A percentile compares a stretch with the other conserved stretches of the same genome.
Evolutionary conservation across 30 jellyfish, hydroid and myxozoan species (phyloP).

Genomic region (Turritopsis dohrnii): DNA sequence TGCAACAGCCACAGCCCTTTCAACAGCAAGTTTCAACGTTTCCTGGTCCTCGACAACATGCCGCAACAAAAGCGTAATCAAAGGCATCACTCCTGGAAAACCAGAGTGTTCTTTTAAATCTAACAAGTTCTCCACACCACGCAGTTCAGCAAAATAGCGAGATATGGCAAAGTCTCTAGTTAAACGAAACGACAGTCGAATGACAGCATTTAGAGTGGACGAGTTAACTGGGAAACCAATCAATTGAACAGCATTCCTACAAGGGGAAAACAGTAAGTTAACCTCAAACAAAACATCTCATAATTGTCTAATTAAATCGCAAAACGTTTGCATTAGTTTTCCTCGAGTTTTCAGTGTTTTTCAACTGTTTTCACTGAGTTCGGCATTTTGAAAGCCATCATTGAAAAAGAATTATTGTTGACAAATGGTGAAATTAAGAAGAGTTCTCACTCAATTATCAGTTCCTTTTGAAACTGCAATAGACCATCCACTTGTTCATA

Average conservation of each 20-base stretch:
- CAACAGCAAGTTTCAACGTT: slow-evolving; percentile 64
- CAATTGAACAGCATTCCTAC: slow-evolving; percentile 45
- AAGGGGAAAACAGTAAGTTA: too few relatives aligned
- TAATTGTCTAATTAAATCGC: not conserved
- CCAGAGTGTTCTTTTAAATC: slow-evolving; percentile 62
- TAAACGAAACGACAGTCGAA: slow-evolving; percentile 60
- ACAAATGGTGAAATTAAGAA: too few relatives aligned
- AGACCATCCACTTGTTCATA: not conserved
- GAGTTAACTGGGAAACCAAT: slow-evolving; percentile 59
- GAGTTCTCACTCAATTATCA: slow-evolving; percentile 4
- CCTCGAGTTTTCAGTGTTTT: too few relatives aligned
- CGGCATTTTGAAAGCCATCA: too few relatives aligned
- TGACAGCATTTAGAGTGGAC: slow-evolving; percentile 59
- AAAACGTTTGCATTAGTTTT: not conserved
- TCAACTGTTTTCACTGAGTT: too few relatives aligned
- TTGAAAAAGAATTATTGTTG: too few relatives aligned
- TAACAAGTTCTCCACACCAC: slow-evolving; percentile 67
- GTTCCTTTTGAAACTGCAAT: not conserved
- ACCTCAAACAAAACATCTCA: too few relatives aligned
- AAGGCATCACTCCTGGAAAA: slow-evolving; percentile 72
- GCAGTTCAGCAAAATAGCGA: slow-evolving; percentile 51
- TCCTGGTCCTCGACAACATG: slow-evolving; percentile 65
- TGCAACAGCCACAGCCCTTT: slow-evolving; percentile 51
- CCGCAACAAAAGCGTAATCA: slow-evolving; percentile 60
- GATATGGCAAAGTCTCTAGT: slow-evolving; percentile 84